Base-by-base conservation (phyloP, 1,140 invertebrate genomes). In the Lordiphosa collinella region DNA sequence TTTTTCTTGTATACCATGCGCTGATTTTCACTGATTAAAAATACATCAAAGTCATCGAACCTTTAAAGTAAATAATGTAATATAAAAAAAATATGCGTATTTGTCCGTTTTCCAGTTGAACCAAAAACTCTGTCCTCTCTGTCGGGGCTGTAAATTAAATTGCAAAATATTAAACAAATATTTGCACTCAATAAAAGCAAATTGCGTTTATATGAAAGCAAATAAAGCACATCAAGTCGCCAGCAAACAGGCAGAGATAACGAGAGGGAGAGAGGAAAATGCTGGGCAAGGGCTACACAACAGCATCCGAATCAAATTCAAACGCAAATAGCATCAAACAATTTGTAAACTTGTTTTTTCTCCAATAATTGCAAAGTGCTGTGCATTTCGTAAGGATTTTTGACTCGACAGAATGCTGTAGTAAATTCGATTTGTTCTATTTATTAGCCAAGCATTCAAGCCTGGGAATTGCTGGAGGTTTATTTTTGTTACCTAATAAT, bases 181-280 rank as follows among this genome's bases (percentile, higher is more conserved):
- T 75, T 75, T 75, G 38, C 71, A 75, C 71, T 75, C 71, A 75
- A 75, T 75, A 75, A 75, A 75, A 59, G 71, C 60, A 75, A 75
- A 75, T 75, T 75, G 54, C 59, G 71, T 75, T 75, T 75, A 59
- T 63, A 60, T 55, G 38, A 55, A 64, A 69, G 71, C 62, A 75
- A 75, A 75, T 59, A 69, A 54, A 35, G 41, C 64, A 58, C 41
- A 53, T 47, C 58, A 68, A 74, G 58, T 74, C 57, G 54, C 54
- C 67, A 65, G 47, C 56, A 58, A 70, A 70, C 66, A 64, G 62
- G 36, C 25, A 52, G 46, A 34, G 35, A 49, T 51, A 44, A 35
- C 52, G 18, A 31, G 16, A 18, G 16, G 3, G 16, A 18, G 16
- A 18, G 16, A 2, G 16, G 3, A 18, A 18, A 18, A 18, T 18